phyloP scores from a whole-genome alignment of 2,113 vertebrate species.

The Zingel zingel region DNA sequence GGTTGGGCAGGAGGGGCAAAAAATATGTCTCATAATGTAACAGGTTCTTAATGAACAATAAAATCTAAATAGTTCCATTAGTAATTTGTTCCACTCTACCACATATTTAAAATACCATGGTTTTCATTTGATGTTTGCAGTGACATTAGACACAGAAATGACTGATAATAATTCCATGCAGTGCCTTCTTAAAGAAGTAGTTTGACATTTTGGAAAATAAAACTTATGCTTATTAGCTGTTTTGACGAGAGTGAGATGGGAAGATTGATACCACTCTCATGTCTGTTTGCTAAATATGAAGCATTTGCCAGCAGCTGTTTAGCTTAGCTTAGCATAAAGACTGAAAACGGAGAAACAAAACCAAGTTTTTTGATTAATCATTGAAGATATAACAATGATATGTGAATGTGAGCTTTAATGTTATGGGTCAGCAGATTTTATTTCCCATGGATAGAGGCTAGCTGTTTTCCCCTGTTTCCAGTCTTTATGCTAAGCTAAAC shows the following conservation, averaged over 20 bases:
- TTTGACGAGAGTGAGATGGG: not conserved
- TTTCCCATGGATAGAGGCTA: not conserved
- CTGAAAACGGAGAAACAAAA: not conserved
- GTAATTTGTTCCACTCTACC: slow-evolving; percentile 1
- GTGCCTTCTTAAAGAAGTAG: slow-evolving; percentile 54
- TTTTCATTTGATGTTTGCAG: slow-evolving; percentile 55
- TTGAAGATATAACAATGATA: not conserved
- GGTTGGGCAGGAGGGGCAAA: not conserved
- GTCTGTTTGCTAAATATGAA: slow-evolving; percentile 4
- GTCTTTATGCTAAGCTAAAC: slow-evolving; percentile 28
- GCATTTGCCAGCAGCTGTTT: not conserved
- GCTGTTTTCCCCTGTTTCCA: not conserved
- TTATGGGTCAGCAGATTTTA: not conserved
- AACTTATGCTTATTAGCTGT: not conserved
- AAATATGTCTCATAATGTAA: slow-evolving; percentile 34
- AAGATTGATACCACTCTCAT: not conserved
- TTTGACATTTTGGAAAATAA: slow-evolving; percentile 29
- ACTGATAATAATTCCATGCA: slow-evolving; percentile 36
- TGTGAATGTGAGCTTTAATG: not conserved
- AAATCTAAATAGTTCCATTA: slow-evolving; percentile 10
- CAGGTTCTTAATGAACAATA: slow-evolving; percentile 53
- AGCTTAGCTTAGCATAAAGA: slow-evolving; percentile 9
- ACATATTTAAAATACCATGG: slow-evolving; percentile 27
- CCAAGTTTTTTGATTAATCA: not conserved
- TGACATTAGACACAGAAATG: slow-evolving; percentile 38